Conservation (phyloP, 2,888 invertebrate species). For the Helleia helle region DNA sequence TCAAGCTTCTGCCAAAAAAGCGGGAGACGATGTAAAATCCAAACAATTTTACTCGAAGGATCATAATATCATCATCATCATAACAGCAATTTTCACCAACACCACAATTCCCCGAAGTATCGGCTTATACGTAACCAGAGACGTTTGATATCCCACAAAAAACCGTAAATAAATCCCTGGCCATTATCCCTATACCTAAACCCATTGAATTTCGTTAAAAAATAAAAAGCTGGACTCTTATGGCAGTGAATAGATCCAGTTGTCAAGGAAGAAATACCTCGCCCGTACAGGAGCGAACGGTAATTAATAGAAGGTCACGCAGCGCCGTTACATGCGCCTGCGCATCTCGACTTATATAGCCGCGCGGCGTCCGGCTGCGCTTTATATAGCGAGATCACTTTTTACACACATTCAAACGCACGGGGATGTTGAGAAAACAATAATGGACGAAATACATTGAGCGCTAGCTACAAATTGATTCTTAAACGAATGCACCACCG, state of each 20-base stretch:
- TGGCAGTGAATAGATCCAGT: slow-evolving; percentile 16
- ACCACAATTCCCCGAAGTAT: too few relatives aligned
- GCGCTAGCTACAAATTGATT: background rate
- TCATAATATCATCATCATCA: too few relatives aligned
- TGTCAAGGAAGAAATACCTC: slow-evolving; percentile 27
- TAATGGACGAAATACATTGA: slow-evolving; percentile 10
- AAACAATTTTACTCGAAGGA: too few relatives aligned
- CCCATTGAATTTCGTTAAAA: slow-evolving; percentile 1
- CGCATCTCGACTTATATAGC: slow-evolving; percentile 56
- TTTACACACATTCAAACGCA: slow-evolving; percentile 11
- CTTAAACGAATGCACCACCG: background rate
- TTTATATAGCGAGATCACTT: slow-evolving; percentile 21
- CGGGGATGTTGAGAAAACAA: slow-evolving; percentile 2
- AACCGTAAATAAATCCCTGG: too few relatives aligned
- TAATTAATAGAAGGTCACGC: slow-evolving; percentile 65
- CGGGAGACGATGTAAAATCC: too few relatives aligned
- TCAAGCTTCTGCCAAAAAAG: too few relatives aligned
- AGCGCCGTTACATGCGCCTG: slow-evolving; percentile 53
- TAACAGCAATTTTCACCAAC: too few relatives aligned
- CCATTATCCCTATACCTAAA: too few relatives aligned
- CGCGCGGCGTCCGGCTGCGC: slow-evolving; percentile 43
- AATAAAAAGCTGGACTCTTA: slow-evolving; percentile 7
- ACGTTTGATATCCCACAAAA: slow-evolving; percentile 10
- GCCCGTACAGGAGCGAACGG: slow-evolving; percentile 52
- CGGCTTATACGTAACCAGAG: too few relatives aligned